phyloP scores from a whole-genome alignment of 1,140 invertebrate species.

The Choristoneura fumiferana region DNA sequence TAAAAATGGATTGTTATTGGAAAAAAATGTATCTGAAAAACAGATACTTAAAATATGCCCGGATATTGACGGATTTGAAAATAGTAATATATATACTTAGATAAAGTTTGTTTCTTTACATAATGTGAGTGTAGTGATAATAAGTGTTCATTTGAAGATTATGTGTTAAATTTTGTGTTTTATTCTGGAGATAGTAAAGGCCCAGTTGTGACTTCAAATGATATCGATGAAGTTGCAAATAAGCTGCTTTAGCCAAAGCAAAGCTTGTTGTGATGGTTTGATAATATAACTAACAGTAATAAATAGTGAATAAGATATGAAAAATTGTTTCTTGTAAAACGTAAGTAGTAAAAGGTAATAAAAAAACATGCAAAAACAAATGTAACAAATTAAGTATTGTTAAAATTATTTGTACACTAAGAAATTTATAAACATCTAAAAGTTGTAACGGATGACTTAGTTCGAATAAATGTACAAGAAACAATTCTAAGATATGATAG shows the following conservation, averaged over 20 bases:
- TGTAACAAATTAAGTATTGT: neutral
- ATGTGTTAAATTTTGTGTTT: constrained; percentile 18
- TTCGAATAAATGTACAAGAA: constrained; percentile 1
- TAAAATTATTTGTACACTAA: neutral
- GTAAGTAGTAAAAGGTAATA: constrained; percentile 22
- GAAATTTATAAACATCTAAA: neutral
- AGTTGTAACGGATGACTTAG: neutral
- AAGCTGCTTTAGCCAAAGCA: constrained; percentile 15
- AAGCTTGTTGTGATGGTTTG: constrained; percentile 11
- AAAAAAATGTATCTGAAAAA: constrained; percentile 25
- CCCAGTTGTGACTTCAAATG: constrained; percentile 7
- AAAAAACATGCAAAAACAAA: neutral
- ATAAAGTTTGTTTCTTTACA: constrained; percentile 26
- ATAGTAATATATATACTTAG: constrained; percentile 14
- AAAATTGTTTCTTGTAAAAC: constrained; percentile 50
- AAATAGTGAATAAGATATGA: neutral
- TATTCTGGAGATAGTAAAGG: neutral
- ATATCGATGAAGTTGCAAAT: neutral
- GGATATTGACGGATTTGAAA: constrained; percentile 56
- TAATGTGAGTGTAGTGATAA: constrained; percentile 34
- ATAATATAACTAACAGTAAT: neutral
- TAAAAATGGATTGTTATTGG: neutral
- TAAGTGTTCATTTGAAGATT: constrained; percentile 21
- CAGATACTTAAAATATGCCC: constrained; percentile 35
- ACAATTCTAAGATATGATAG: constrained; percentile 6